Percentiles rank a stretch among this genome's conserved stretches.
Conservation (phyloP, 2,113 vertebrate genomes). For the Eupsittula cactorum region DNA sequence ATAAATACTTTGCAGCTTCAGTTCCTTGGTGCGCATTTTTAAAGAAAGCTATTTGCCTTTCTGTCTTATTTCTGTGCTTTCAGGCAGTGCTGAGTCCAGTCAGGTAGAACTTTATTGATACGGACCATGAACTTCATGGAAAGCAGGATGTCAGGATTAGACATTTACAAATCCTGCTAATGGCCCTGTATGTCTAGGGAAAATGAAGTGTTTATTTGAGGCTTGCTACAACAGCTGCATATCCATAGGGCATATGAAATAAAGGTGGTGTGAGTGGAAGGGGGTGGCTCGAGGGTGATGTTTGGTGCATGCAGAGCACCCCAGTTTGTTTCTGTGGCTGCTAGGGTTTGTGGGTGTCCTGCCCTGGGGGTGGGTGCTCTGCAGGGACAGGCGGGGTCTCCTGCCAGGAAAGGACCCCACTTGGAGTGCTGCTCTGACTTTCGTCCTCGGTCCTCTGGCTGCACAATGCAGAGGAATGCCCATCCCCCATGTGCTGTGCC, state of each 20-base stretch:
- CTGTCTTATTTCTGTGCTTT: fast-evolving
- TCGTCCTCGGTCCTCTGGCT: not conserved
- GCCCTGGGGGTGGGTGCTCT: not conserved
- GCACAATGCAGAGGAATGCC: not conserved
- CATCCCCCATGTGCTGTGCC: fast-evolving
- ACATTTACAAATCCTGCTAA: fast-evolving
- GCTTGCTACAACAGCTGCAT: fast-evolving
- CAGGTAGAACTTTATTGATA: not conserved
- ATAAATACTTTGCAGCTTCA: not conserved
- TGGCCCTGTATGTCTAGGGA: fast-evolving
- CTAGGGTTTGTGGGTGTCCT: not conserved
- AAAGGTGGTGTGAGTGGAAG: not conserved
- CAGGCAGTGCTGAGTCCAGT: fast-evolving
- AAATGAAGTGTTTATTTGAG: fast-evolving
- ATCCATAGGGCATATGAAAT: fast-evolving
- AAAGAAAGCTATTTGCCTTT: not conserved
- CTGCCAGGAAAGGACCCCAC: fast-evolving
- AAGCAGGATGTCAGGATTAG: fast-evolving
- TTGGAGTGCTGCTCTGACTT: not conserved
- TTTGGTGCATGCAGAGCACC: not conserved
- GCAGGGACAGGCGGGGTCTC: not conserved
- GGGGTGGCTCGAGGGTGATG: not conserved
- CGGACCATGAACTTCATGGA: fast-evolving
- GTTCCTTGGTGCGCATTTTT: not conserved
- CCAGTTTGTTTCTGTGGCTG: not conserved